Evolutionary conservation across 2,113 vertebrate species (phyloP).

Genomic region (Phocoena phocoena): DNA sequence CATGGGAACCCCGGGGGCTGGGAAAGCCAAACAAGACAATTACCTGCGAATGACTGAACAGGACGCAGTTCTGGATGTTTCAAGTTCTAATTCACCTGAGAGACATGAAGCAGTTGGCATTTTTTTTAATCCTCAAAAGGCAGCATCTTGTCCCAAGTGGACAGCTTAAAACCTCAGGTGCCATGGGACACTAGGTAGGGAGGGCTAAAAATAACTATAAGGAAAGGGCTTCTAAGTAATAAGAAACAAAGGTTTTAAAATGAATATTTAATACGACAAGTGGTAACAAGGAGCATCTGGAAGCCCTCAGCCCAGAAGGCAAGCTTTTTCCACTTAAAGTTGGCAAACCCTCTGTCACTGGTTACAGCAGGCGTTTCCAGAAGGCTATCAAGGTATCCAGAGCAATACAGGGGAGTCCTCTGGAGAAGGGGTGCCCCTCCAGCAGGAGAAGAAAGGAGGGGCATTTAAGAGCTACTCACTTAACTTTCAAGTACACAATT

Average conservation of each 20-base stretch:
- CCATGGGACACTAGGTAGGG: background rate
- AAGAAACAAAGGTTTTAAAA: background rate
- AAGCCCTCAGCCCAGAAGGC: background rate
- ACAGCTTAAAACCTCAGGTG: background rate
- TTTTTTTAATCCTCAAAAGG: background rate
- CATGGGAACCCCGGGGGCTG: background rate
- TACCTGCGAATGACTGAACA: background rate
- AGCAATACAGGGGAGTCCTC: background rate
- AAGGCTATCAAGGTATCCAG: background rate
- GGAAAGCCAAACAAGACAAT: background rate
- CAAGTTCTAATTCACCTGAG: conserved; percentile 26
- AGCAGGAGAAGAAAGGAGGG: background rate
- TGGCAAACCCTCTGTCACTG: background rate
- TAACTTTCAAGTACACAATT: background rate
- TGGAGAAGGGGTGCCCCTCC: background rate
- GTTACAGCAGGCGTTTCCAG: rapidly evolving
- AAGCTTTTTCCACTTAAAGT: background rate
- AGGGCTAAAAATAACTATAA: background rate
- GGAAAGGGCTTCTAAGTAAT: background rate
- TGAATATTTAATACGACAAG: background rate
- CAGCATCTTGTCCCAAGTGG: background rate
- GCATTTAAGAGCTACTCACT: background rate
- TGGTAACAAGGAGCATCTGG: background rate
- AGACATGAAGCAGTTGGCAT: background rate
- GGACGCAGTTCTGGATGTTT: background rate